phyloP scores from a whole-genome alignment of 2,888 invertebrate species.

The Idaea straminata region DNA sequence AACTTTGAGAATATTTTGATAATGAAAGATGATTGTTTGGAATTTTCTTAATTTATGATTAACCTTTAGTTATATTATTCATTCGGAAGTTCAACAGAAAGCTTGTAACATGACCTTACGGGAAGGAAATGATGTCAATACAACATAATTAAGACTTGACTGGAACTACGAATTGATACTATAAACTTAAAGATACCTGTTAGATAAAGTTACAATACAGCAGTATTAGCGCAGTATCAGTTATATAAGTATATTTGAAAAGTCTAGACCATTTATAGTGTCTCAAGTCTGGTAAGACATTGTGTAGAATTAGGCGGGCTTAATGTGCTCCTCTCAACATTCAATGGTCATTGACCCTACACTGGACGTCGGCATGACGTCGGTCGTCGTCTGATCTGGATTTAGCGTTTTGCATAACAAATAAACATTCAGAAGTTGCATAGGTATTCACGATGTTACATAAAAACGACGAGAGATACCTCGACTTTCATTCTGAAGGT shows the following conservation, averaged over 20 bases:
- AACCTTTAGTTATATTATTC: no score
- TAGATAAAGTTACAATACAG: no score
- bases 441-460: conserved; percentile 20
- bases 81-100: no score
- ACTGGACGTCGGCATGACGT: conserved; percentile 47
- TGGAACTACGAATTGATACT: no score
- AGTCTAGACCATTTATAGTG: neutral
- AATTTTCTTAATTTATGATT: neutral
- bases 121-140: no score
- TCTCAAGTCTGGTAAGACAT: conserved; percentile 23
- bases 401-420: conserved; percentile 59
- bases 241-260: no score
- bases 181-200: no score
- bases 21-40: conserved; percentile 1
- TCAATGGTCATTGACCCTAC: conserved; percentile 60
- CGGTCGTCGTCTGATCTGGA: conserved; percentile 51
- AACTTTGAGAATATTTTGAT: neutral
- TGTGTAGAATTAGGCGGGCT: conserved; percentile 13
- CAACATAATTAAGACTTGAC: no score
- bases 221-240: no score
- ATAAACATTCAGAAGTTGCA: conserved; percentile 28
- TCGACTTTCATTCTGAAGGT: no score
- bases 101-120: no score
- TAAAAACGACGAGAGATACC: no score
- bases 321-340: conserved; percentile 34